Percentiles rank a stretch among this genome's conserved stretches.
These are phyloP conservation scores for Rhinichthys osculus DNA, from an alignment of 2,797 vertebrate genomes.

Conservation along the genomic window DNA sequence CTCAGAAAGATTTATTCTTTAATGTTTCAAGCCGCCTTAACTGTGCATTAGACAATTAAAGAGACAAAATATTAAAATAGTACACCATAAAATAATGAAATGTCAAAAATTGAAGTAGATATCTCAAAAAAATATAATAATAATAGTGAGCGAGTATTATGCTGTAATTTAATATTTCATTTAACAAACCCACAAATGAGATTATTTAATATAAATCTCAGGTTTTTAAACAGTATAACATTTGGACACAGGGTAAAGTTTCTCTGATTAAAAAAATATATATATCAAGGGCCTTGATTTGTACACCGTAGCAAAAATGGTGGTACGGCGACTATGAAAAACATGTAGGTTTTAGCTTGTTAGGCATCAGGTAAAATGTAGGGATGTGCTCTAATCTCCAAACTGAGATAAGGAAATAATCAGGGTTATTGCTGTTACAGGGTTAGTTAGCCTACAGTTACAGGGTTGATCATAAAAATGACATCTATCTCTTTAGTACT, in stretches of 20 bases:
- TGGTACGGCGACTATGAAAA: not conserved
- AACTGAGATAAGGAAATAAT: constrained; percentile 53
- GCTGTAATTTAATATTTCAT: not conserved
- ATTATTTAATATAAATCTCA: constrained; percentile 73
- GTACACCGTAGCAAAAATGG: not conserved
- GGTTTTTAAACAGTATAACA: constrained; percentile 59
- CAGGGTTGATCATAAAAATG: constrained; percentile 75
- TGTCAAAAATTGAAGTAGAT: not conserved
- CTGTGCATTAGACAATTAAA: constrained; percentile 15
- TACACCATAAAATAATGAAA: not conserved
- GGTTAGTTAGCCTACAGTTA: constrained; percentile 77
- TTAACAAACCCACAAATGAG: not conserved
- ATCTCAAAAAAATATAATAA: not conserved
- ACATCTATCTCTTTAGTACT: constrained; percentile 54
- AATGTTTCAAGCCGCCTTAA: not conserved
- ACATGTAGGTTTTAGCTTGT: not conserved
- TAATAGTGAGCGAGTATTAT: constrained; percentile 45
- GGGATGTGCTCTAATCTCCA: constrained; percentile 2
- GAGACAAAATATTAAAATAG: not conserved
- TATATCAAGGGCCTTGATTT: constrained; percentile 16
- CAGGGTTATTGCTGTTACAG: constrained; percentile 69
- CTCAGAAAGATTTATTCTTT: not conserved
- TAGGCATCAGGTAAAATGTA: constrained; percentile 30
- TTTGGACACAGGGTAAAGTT: constrained; percentile 70
- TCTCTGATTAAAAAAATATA: not conserved